Evolutionary conservation across 2,113 vertebrate species (phyloP).

Genomic region (Oostethus manadensis): DNA sequence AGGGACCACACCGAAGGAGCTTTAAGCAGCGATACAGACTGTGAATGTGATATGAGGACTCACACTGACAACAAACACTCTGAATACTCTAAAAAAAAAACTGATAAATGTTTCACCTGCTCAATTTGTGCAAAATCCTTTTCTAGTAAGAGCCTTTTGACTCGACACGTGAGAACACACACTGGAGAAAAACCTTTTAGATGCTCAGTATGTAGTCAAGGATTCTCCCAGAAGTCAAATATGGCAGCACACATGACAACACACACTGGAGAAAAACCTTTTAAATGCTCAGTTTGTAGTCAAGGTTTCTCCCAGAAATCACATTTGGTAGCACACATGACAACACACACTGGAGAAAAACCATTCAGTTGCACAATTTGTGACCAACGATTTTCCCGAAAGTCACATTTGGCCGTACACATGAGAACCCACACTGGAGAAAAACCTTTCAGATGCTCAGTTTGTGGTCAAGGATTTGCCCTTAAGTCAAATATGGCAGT

Average conservation of each 20-base stretch:
- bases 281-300: not conserved
- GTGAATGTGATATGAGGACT: too few species aligned
- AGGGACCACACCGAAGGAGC: too few species aligned
- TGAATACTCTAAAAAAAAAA: too few species aligned
- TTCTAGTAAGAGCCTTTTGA: not conserved
- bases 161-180: not conserved
- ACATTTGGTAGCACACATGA: not conserved
- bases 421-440: not conserved
- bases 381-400: not conserved
- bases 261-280: not conserved
- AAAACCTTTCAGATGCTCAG: not conserved
- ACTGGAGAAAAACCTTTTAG: not conserved
- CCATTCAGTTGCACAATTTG: not conserved
- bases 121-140: not conserved
- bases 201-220: not conserved
- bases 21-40: too few species aligned
- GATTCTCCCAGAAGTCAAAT: not conserved
- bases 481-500: not conserved
- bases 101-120: not conserved
- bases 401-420: not conserved
- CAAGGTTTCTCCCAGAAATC: not conserved
- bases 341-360: not conserved
- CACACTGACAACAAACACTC: not conserved
- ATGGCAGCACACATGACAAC: not conserved
- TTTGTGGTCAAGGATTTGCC: not conserved